These are phyloP conservation scores for Neodon shergylaensis DNA, from an alignment of 2,113 vertebrate genomes.

Conservation along the genomic window DNA sequence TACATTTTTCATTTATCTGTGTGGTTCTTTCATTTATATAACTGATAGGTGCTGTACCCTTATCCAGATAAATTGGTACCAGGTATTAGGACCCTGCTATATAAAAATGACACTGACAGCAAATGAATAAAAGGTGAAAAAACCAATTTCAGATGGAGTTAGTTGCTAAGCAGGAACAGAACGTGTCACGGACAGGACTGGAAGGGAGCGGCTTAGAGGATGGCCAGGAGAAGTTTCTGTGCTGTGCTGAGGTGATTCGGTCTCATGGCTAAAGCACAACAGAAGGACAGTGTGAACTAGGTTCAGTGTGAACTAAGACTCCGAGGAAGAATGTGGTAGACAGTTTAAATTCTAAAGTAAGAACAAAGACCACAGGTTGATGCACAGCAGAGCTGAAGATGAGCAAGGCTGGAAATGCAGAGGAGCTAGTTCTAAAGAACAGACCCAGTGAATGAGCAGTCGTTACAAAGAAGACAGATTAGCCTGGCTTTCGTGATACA, in stretches of 20 bases:
- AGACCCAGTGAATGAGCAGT: background rate
- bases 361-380: background rate
- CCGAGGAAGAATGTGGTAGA: background rate
- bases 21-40: conserved; percentile 35
- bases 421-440: background rate
- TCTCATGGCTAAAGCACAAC: background rate
- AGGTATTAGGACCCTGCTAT: background rate
- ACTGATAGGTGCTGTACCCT: background rate
- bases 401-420: too few species aligned
- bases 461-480: too few species aligned
- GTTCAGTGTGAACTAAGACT: background rate
- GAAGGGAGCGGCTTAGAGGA: background rate
- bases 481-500: background rate
- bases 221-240: background rate
- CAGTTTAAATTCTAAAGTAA: background rate
- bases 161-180: background rate
- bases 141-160: background rate
- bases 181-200: background rate
- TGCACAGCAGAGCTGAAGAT: background rate
- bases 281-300: background rate
- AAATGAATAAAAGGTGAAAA: conserved; percentile 8
- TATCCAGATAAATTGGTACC: background rate
- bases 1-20: conserved; percentile 26
- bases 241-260: background rate
- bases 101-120: background rate